Conservation (phyloP, 2,113 vertebrate species). For the Astur gentilis region DNA sequence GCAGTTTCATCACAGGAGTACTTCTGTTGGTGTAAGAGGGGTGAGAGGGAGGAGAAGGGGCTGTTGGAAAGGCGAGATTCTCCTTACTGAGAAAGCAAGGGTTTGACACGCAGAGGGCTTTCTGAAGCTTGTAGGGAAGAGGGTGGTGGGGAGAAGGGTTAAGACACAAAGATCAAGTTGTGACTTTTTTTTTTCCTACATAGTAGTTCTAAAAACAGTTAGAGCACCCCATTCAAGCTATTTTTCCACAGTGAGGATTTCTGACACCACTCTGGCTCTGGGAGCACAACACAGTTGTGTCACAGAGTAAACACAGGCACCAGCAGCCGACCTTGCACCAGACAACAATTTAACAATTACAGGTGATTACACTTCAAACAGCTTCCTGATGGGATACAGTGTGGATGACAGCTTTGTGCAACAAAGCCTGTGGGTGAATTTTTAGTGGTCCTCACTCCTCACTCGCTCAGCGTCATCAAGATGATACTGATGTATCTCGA, state of each 20-base stretch:
- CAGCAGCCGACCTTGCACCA: no score
- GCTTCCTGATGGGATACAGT: not conserved
- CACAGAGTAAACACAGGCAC: no score
- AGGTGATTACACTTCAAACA: not conserved
- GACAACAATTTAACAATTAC: not conserved
- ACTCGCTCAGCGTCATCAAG: not conserved
- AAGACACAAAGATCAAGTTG: not conserved
- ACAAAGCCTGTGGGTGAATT: no score
- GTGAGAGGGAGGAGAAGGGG: no score
- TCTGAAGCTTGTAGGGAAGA: not conserved
- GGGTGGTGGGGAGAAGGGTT: not conserved
- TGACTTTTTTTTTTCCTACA: no score
- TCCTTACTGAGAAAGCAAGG: fast-evolving
- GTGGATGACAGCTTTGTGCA: not conserved
- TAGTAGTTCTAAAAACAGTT: not conserved
- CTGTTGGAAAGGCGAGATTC: not conserved
- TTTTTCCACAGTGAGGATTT: not conserved
- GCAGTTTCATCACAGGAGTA: fast-evolving
- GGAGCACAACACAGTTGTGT: fast-evolving
- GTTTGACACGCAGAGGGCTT: fast-evolving
- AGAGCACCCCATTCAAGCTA: not conserved
- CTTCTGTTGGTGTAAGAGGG: fast-evolving
- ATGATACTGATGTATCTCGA: fast-evolving
- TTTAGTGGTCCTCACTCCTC: not conserved
- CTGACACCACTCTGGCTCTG: no score